These are phyloP conservation scores for Ferdinandea cuprea DNA, from an alignment of 2,888 invertebrate genomes.

Conservation along the genomic window DNA sequence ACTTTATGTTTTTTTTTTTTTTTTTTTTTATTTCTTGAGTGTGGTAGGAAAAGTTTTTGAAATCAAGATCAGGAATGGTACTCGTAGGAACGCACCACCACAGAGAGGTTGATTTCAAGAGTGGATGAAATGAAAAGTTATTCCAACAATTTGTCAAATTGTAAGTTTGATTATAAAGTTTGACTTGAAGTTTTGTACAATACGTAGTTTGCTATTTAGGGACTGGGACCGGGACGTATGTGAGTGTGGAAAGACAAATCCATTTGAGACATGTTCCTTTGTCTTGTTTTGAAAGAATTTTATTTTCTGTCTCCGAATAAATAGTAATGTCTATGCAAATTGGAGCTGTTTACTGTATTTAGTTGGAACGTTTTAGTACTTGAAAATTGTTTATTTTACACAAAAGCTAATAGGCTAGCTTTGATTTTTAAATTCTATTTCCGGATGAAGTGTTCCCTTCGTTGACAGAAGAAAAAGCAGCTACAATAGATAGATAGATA, in stretches of 20 bases:
- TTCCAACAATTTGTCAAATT: constrained; percentile 67
- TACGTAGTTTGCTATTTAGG: constrained; percentile 39
- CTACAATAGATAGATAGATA: too few relatives aligned
- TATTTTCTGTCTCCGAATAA: constrained; percentile 8
- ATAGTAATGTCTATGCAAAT: background rate
- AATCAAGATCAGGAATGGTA: constrained; percentile 26
- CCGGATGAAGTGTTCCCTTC: too few relatives aligned
- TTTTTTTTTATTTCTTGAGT: too few relatives aligned
- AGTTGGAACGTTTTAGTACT: background rate
- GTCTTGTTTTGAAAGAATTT: constrained; percentile 22
- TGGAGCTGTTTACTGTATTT: background rate
- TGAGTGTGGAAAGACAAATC: constrained; percentile 34
- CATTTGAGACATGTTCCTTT: constrained; percentile 22
- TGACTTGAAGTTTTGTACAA: constrained; percentile 50
- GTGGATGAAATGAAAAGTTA: constrained; percentile 53
- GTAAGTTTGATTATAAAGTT: constrained; percentile 71
- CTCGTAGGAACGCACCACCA: constrained; percentile 24
- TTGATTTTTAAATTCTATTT: too few relatives aligned
- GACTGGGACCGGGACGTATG: constrained; percentile 14
- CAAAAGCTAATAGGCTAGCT: background rate
- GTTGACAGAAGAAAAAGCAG: too few relatives aligned
- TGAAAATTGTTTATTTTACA: background rate
- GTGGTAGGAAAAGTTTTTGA: constrained; percentile 40
- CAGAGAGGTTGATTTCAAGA: constrained; percentile 19
- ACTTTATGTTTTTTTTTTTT: too few relatives aligned